Conservation (phyloP, 2,113 vertebrate species). For the Gobiocypris rarus region DNA sequence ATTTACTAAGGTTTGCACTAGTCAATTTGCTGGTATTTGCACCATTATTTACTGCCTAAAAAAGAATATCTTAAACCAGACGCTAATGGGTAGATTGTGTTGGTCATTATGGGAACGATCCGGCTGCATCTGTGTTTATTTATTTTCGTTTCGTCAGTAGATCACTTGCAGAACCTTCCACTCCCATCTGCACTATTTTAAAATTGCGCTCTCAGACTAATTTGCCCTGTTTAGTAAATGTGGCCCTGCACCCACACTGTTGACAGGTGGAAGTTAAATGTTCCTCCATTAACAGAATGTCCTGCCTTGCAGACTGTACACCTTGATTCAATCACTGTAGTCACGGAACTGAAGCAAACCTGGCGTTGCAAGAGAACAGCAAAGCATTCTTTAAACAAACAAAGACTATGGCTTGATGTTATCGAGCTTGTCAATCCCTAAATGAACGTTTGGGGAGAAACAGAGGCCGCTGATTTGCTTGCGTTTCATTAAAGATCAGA, state of each 20-base stretch:
- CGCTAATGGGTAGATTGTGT: no score
- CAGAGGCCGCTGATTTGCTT: conserved; percentile 52
- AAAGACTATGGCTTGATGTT: conserved; percentile 26
- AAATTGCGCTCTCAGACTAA: no score
- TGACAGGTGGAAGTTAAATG: neutral
- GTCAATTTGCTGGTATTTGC: no score
- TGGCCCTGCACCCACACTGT: neutral
- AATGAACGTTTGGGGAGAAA: conserved; percentile 45
- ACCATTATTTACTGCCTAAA: no score
- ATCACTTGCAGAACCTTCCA: no score
- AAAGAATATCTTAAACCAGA: no score
- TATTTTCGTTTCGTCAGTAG: no score
- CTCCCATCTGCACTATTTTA: no score
- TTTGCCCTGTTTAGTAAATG: no score
- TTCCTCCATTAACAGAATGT: neutral
- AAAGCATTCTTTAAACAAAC: conserved; percentile 29
- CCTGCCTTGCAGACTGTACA: neutral
- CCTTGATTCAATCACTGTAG: neutral
- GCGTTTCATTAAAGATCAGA: conserved; percentile 64
- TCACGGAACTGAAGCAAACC: conserved; percentile 14
- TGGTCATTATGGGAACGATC: no score
- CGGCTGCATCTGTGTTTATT: no score
- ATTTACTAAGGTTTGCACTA: no score
- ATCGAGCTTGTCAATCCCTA: conserved; percentile 47
- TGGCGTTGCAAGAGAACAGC: conserved; percentile 3